Evolutionary conservation across 2,888 invertebrate species (phyloP).

Genomic region (Adelognathus sp.): DNA sequence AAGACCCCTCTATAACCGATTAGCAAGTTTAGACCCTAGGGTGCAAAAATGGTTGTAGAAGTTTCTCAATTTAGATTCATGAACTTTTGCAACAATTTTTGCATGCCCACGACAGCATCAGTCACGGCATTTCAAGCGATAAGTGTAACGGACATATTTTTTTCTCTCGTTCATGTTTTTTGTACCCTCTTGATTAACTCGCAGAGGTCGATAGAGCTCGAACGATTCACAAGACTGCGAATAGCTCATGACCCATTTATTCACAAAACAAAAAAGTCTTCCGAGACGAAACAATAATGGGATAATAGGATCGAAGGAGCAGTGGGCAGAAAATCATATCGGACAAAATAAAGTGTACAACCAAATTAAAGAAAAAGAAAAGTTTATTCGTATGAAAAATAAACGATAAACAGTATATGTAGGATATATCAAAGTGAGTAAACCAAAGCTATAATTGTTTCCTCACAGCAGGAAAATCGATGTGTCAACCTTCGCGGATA

Average conservation of each 20-base stretch:
- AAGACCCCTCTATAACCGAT: too few species aligned
- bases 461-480: slow-evolving; percentile 14
- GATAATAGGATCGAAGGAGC: neutral
- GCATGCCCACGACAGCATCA: too few species aligned
- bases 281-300: neutral
- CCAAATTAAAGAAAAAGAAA: slow-evolving; percentile 33
- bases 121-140: too few species aligned
- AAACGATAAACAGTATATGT: slow-evolving; percentile 34
- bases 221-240: slow-evolving; percentile 65
- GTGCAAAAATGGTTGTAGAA: too few species aligned
- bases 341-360: slow-evolving; percentile 14
- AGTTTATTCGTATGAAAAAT: slow-evolving; percentile 51
- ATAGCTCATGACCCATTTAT: slow-evolving; percentile 65
- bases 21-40: too few species aligned
- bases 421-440: slow-evolving; percentile 20
- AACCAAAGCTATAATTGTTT: slow-evolving; percentile 38
- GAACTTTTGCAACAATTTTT: too few species aligned
- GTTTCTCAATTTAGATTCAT: too few species aligned
- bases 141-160: neutral
- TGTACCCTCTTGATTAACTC: neutral
- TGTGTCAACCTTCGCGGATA: neutral
- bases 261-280: neutral
- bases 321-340: neutral
- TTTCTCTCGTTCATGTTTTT: neutral
- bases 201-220: slow-evolving; percentile 59